phyloP scores from a whole-genome alignment of 2,797 vertebrate species.

The Meriones psammophilus region DNA sequence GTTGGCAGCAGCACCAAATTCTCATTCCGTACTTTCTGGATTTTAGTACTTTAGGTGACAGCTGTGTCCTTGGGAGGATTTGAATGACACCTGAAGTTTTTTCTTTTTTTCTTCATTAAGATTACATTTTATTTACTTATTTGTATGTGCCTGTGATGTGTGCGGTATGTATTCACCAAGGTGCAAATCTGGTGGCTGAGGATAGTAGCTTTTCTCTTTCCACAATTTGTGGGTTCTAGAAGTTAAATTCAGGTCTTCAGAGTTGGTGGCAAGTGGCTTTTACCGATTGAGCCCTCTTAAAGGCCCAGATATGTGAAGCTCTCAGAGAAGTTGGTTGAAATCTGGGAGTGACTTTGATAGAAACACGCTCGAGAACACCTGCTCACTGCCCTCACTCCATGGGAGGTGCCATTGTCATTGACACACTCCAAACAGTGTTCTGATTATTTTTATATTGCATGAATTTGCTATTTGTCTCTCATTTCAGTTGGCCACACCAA shows the following conservation, averaged over 20 bases:
- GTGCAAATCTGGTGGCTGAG: background rate
- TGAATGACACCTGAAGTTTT: background rate
- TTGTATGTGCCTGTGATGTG: background rate
- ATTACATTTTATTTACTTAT: background rate
- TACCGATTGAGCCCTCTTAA: background rate
- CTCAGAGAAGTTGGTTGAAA: background rate
- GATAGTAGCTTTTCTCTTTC: background rate
- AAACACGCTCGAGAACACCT: background rate
- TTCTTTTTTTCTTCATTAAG: background rate
- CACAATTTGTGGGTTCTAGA: background rate
- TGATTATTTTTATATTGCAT: conserved; percentile 39
- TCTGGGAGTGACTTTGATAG: background rate
- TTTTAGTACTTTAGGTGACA: conserved; percentile 22
- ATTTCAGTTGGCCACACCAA: background rate
- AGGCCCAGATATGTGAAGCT: background rate
- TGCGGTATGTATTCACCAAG: too few relatives aligned
- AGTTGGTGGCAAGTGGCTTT: background rate
- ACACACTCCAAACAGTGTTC: background rate
- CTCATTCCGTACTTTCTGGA: background rate
- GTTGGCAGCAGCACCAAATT: background rate
- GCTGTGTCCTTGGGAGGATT: background rate
- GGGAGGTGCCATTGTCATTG: background rate
- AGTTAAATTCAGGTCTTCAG: background rate
- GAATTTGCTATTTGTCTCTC: conserved; percentile 17
- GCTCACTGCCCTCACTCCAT: background rate